Conservation (phyloP, 1,140 invertebrate genomes). For the Bombus breviceps region DNA sequence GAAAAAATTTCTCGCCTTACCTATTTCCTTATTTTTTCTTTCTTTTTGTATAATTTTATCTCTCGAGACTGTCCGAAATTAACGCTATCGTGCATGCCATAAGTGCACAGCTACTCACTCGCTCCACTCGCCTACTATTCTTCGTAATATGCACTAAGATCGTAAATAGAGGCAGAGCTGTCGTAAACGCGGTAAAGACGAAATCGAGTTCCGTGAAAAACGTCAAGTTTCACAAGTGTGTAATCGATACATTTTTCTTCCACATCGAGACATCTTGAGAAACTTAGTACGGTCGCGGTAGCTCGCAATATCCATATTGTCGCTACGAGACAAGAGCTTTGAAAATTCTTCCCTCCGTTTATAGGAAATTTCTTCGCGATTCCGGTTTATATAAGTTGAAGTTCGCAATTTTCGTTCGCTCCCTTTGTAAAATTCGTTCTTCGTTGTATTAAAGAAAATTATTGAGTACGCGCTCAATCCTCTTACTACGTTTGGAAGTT, state of each 20-base stretch:
- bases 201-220: background rate
- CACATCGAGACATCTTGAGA: background rate
- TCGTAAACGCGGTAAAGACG: background rate
- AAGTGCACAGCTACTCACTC: too few relatives aligned
- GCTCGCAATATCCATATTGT: background rate
- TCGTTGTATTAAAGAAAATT: background rate
- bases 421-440: background rate
- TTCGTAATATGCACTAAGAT: too few relatives aligned
- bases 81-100: too few relatives aligned
- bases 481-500: background rate
- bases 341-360: background rate
- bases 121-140: too few relatives aligned
- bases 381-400: background rate
- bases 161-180: too few relatives aligned
- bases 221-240: background rate
- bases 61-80: too few relatives aligned
- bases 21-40: too few relatives aligned
- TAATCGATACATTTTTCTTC: slow-evolving; percentile 3
- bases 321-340: background rate
- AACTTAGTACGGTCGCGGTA: background rate
- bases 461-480: background rate
- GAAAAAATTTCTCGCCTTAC: too few relatives aligned
- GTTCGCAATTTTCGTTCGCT: background rate
- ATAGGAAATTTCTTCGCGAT: background rate
- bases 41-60: too few relatives aligned